phyloP scores from a whole-genome alignment of 2,113 vertebrate genomes.

The Nymphicus hollandicus region DNA sequence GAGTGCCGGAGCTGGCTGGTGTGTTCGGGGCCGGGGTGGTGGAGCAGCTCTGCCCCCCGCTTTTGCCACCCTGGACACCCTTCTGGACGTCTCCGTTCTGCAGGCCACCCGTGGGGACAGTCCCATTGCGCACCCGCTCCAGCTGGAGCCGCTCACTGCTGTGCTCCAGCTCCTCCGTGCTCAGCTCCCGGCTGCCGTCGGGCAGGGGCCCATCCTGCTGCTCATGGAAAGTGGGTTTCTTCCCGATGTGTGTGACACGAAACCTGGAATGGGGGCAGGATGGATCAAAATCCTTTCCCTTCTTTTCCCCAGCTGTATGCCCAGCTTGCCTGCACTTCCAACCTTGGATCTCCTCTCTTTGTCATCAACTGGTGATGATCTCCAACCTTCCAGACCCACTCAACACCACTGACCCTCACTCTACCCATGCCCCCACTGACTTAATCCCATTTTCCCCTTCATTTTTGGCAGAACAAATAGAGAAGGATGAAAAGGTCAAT shows the following conservation, averaged over 20 bases:
- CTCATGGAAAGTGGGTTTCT: slow-evolving; percentile 76
- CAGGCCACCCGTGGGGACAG: neutral
- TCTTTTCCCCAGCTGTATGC: neutral
- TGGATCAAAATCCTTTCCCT: neutral
- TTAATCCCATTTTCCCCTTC: neutral
- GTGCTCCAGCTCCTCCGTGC: slow-evolving; percentile 39
- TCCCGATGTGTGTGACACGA: slow-evolving; percentile 88
- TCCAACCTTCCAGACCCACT: neutral
- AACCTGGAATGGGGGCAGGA: slow-evolving; percentile 72
- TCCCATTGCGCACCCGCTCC: slow-evolving; percentile 54
- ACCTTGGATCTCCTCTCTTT: accelerated
- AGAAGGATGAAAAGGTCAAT: neutral
- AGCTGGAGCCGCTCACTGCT: slow-evolving; percentile 43
- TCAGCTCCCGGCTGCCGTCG: slow-evolving; percentile 53
- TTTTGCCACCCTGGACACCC: neutral
- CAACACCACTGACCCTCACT: neutral
- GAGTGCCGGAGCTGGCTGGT: neutral
- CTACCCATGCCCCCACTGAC: neutral
- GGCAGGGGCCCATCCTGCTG: slow-evolving; percentile 65
- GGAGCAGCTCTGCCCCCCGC: neutral
- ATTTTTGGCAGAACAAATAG: neutral
- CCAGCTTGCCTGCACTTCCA: neutral
- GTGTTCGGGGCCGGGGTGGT: neutral
- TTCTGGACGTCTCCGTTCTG: slow-evolving; percentile 56
- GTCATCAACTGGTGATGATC: neutral